Evolutionary conservation across 2,888 invertebrate species (phyloP).

Genomic region (Platycnemis pennipes): DNA sequence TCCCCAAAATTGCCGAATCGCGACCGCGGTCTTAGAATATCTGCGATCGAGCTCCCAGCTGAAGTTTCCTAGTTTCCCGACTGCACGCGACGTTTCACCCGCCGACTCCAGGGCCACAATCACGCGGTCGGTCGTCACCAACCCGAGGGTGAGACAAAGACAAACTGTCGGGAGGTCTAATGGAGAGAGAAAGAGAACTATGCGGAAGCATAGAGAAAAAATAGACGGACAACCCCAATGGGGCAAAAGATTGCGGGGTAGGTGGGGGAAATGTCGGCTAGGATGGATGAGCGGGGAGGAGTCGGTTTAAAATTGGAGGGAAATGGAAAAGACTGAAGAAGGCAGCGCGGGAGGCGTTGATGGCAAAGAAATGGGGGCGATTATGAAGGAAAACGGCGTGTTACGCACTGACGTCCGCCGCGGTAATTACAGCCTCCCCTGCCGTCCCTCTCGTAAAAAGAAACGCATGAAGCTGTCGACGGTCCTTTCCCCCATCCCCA

Average conservation of each 20-base stretch:
- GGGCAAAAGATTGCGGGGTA: background rate
- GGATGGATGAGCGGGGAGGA: background rate
- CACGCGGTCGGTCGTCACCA: background rate
- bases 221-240: background rate
- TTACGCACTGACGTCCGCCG: background rate
- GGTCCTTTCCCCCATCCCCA: no score
- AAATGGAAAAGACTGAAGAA: conserved; percentile 4
- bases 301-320: background rate
- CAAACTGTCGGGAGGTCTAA: background rate
- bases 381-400: background rate
- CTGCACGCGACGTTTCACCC: background rate
- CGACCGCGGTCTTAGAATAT: background rate
- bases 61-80: background rate
- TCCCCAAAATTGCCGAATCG: conserved; percentile 7
- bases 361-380: background rate
- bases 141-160: background rate
- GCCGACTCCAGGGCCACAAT: background rate
- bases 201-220: background rate
- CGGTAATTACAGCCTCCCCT: background rate
- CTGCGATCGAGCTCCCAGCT: background rate
- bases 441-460: background rate
- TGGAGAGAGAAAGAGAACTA: no score
- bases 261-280: background rate
- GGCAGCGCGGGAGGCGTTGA: background rate
- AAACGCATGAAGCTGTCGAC: no score